Evolutionary conservation across 2,113 vertebrate species (phyloP).

Genomic region (Sialia sialis): DNA sequence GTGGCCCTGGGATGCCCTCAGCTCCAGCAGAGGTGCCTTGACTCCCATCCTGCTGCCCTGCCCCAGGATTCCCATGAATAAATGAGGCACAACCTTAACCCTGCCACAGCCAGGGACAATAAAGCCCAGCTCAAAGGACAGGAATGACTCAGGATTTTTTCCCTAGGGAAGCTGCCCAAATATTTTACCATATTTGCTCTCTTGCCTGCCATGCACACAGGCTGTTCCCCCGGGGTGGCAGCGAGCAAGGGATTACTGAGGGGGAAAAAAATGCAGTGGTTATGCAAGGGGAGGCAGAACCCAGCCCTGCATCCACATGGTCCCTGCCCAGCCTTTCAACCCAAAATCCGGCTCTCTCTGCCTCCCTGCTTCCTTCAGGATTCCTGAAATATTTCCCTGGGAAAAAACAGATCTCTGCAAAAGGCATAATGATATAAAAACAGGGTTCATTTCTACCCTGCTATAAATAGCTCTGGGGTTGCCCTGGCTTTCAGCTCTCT

Average conservation of each 20-base stretch:
- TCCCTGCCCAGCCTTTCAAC: not conserved
- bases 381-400: slow-evolving; percentile 2
- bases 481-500: not conserved
- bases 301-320: not conserved
- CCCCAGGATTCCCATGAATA: fast-evolving
- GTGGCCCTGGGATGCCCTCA: not conserved
- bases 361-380: not conserved
- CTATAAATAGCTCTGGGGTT: not conserved
- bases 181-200: slow-evolving; percentile 44
- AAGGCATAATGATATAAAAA: not conserved
- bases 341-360: not conserved
- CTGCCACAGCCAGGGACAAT: fast-evolving
- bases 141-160: not conserved
- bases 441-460: not conserved
- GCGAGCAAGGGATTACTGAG: not conserved
- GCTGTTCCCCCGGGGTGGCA: not conserved
- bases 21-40: fast-evolving
- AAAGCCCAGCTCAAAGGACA: not conserved
- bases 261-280: slow-evolving; percentile 2
- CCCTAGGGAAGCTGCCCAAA: slow-evolving; percentile 9
- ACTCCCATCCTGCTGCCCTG: not conserved
- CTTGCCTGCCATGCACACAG: not conserved
- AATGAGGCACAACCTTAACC: not conserved
- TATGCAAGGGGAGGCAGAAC: not conserved
- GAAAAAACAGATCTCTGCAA: not conserved